Evolutionary conservation across 2,888 invertebrate species (phyloP), one percentile per base, ranked within the genome.

Genomic region (Cerastis leucographa): DNA sequence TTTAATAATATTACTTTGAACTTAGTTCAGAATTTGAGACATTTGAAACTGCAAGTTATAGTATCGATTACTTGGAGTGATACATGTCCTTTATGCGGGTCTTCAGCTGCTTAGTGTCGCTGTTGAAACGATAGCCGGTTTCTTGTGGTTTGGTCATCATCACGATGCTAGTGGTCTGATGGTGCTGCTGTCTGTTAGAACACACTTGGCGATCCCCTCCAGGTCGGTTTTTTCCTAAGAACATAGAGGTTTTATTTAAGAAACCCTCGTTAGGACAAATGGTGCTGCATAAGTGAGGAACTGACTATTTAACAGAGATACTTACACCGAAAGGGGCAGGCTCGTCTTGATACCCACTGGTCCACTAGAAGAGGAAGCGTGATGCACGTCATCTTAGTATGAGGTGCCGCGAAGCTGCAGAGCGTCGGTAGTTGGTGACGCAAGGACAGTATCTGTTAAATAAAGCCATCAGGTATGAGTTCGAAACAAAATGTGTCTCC

Each of bases 121-220:
- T 98, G 93, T 99, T 99, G 73, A 99, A 96, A 91, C 99, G 98
- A 90, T 99, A 99, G 0, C 99, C 99, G 59, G 99, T 99, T 85
- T 99, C 98, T 94, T 99, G 99, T 74, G 99, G 96, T 91, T 98
- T 98, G 12, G 98, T 97, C 0, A 99, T 99, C 91, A 99, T 99
- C 77, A 98, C 98, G 90, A 86, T 99, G 97, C 7, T 76, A 99
- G 97, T 0, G 99, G 99, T 86, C 98, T 97, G 25, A 96, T 95
- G 89, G 69, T 90, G 85, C 73, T 89, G 44, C 56, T 85, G 86
- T 94, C 94, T 96, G 92, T 22, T 35, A 17, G 35, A 35, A n/a
- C 9, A 9, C 35, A 49, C 49, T 17, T 2, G 29, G 8, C 14
- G 22, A n/a, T 46, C 22, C 14, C 8, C 29, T 49, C 49, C n/a